These are phyloP conservation scores for Helicoverpa armigera DNA, from an alignment of 1,140 invertebrate genomes.

Conservation along the genomic window DNA sequence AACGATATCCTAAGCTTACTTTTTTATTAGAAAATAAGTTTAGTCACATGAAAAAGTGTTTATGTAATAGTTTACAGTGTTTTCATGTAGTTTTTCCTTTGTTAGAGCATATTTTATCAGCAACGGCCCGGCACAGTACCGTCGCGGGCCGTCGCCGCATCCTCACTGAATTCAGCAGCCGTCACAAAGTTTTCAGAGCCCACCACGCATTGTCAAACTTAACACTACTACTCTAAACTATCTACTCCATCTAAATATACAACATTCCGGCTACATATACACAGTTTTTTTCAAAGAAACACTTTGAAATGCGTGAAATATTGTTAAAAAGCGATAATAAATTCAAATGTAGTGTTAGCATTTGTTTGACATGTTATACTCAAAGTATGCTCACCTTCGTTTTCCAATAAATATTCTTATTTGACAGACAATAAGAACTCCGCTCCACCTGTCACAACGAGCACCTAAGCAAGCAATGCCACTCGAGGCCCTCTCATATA, in stretches of 20 bases:
- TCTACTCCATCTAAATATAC: conserved; percentile 17
- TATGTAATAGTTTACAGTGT: conserved; percentile 20
- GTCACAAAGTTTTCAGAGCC: conserved; percentile 67
- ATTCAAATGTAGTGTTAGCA: conserved; percentile 38
- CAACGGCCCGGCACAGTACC: conserved; percentile 62
- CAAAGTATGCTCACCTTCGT: conserved; percentile 63
- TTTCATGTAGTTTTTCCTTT: conserved; percentile 29
- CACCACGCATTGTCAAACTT: conserved; percentile 52
- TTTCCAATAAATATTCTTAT: conserved; percentile 57
- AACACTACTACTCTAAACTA: conserved; percentile 39
- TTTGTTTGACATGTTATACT: conserved; percentile 55
- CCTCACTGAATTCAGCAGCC: conserved; percentile 67
- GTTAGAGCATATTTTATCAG: conserved; percentile 26
- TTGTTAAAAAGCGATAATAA: conserved; percentile 46
- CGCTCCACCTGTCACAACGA: conserved; percentile 69
- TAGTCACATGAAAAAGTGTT: conserved; percentile 16
- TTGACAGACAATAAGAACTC: conserved; percentile 65
- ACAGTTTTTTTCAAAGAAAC: conserved; percentile 36
- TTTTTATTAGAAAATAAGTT: not conserved
- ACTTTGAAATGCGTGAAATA: conserved; percentile 29
- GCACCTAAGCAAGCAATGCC: conserved; percentile 79
- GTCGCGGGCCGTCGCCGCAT: conserved; percentile 72
- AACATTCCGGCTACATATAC: not conserved
- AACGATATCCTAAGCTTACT: not conserved
- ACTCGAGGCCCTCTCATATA: conserved; percentile 62